Base-by-base conservation (phyloP, 1,140 invertebrate species). In the Delia radicum region DNA sequence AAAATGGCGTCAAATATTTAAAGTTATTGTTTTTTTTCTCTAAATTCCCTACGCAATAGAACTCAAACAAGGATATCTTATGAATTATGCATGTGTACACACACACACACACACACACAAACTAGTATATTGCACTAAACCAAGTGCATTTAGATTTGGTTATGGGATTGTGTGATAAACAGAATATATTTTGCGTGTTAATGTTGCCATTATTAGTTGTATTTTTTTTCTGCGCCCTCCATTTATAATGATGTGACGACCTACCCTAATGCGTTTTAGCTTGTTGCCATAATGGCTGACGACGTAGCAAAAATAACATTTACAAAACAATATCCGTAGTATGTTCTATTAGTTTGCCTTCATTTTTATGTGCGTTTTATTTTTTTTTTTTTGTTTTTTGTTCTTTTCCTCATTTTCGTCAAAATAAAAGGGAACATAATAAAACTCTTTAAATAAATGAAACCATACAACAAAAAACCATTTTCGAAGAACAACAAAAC, bases 381-480 rank as follows among this genome's bases (percentile, higher is more conserved):
- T 67, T n/a, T 67, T 65, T 12, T 15, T 65, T 27, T 65, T 28
- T 29, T 69, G 33, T 31, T 69, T 29, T 65, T 15, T 33, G 18
- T 69, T 33, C 24, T 69, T 69, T 28, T 69, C n/a, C n/a, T 69
- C 29, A 31, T 33, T 69, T 69, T 33, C 18, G 29, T 55, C 48
- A 21, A n/a, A 69, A 31, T 21, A 69, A 69, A 31, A 69, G 29
- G 29, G 29, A 69, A 69, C 65, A 69, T 69, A 69, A 69, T 69
- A 69, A 69, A 69, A 69, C 29, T 69, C 65, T 69, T 69, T 69
- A 69, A 69, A 33, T 69, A 69, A 69, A 69, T 69, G 65, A 69
- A 69, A 69, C 65, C 65, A 31, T 69, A 69, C 65, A 69, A 69
- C n/a, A 69, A 69, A 69, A 72, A 31, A 71, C 69, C 31, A 33